phyloP scores from a whole-genome alignment of 2,797 vertebrate species.

The Danio kyathit region DNA sequence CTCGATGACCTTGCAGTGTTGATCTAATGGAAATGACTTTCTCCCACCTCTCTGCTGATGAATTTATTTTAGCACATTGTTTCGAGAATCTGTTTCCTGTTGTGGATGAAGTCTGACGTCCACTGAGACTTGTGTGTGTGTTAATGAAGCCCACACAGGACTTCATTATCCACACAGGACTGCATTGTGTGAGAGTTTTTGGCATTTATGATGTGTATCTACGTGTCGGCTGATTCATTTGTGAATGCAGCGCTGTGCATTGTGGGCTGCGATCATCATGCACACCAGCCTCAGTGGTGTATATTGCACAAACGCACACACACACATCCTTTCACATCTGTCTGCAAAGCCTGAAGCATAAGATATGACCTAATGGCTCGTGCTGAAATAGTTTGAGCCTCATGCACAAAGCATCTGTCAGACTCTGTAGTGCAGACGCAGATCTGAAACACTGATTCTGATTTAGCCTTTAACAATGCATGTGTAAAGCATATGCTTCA shows the following conservation, averaged over 20 bases:
- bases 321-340: slow-evolving; percentile 74
- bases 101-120: slow-evolving; percentile 69
- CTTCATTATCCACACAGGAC: slow-evolving; percentile 74
- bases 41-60: slow-evolving; percentile 45
- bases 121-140: slow-evolving; percentile 50
- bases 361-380: slow-evolving; percentile 79
- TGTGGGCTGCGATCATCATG: slow-evolving; percentile 56
- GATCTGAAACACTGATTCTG: slow-evolving; percentile 67
- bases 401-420: slow-evolving; percentile 76
- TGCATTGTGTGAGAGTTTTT: slow-evolving; percentile 66
- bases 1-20: slow-evolving; percentile 16
- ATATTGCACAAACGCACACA: slow-evolving; percentile 51
- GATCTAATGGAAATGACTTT: slow-evolving; percentile 54
- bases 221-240: slow-evolving; percentile 66
- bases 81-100: slow-evolving; percentile 73
- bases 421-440: slow-evolving; percentile 67
- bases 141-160: slow-evolving; percentile 65
- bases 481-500: slow-evolving; percentile 73
- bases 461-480: slow-evolving; percentile 68
- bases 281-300: slow-evolving; percentile 71
- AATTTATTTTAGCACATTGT: slow-evolving; percentile 65
- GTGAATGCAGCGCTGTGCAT: slow-evolving; percentile 50
- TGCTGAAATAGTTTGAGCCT: slow-evolving; percentile 78
- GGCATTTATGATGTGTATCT: slow-evolving; percentile 44
- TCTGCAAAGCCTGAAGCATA: slow-evolving; percentile 76